Evolutionary conservation across 2,888 invertebrate species (phyloP).

Genomic region (Aphidius colemani): DNA sequence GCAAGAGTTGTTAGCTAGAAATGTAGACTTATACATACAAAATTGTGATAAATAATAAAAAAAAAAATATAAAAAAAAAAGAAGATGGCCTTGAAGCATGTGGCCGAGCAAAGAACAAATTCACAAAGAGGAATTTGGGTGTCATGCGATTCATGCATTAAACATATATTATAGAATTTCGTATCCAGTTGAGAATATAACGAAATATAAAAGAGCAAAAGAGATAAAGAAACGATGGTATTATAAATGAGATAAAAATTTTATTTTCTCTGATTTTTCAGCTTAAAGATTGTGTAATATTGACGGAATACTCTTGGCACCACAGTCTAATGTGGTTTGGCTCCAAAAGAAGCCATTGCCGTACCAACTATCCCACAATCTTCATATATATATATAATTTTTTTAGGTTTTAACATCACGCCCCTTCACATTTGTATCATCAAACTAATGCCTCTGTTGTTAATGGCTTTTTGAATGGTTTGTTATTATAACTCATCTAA

Average conservation of each 20-base stretch:
- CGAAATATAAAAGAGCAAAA: no score
- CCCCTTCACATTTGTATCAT: conserved; percentile 2
- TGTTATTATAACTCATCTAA: conserved; percentile 5
- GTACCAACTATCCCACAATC: no score
- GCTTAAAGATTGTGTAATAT: neutral
- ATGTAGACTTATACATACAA: neutral
- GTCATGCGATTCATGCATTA: conserved; percentile 45
- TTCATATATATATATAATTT: no score
- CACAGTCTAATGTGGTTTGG: no score
- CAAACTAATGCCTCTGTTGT: neutral
- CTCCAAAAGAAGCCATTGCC: no score
- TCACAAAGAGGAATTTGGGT: conserved; percentile 36
- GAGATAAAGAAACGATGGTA: no score
- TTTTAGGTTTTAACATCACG: conserved; percentile 16
- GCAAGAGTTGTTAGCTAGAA: neutral
- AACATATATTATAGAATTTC: conserved; percentile 13
- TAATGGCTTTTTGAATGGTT: conserved; percentile 13
- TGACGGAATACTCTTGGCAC: conserved; percentile 7
- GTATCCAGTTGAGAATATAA: neutral
- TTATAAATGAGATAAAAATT: no score
- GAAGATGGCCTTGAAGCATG: conserved; percentile 28
- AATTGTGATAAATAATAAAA: neutral
- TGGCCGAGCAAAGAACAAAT: conserved; percentile 22
- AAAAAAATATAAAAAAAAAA: neutral
- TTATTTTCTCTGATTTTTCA: no score